Base-by-base conservation (phyloP, 2,797 vertebrate species). In the Pygocentrus nattereri region DNA sequence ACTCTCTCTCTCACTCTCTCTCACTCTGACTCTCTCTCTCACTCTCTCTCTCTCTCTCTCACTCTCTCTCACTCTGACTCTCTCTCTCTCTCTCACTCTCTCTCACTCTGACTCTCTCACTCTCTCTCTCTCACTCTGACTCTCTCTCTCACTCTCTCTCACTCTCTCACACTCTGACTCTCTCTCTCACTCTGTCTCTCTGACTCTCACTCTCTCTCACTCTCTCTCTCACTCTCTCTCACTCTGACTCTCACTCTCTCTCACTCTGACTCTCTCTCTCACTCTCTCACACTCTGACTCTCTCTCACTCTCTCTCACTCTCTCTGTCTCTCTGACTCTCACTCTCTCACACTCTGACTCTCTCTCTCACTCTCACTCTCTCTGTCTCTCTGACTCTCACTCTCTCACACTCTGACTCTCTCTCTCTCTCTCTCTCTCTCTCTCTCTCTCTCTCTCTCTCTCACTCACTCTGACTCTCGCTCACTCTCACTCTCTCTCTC, bases 91-190 rank as follows among this genome's bases (percentile, higher is more conserved):
- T 23, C 19, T 4, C 75, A 83, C 84, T n/a, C n/a, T n/a, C n/a
- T n/a, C n/a, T n/a, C n/a, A n/a, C n/a, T n/a, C 34, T 34, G n/a
- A n/a, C 34, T 34, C 50, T 52, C 50, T 18, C 18, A 21, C 52
- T 56, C 59, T 4, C 59, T 15, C 73, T 80, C 67, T 23, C 19
- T 4, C 75, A 83, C 84, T n/a, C 34, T 34, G n/a, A n/a, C 34
- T 34, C 50, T 52, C 50, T 18, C 18, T 21, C 52, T 56, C 59
- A 4, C 59, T 15, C 73, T 80, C 67, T 23, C 19, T 4, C 75
- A 83, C 84, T 69, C 74, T 85, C 85, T 87, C 85, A 75, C 78
- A 62, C 80, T n/a, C n/a, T n/a, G n/a, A n/a, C 34, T 34, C 34
- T 34, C 50, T 52, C 50, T 18, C 18, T 21, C 52, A 56, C 59